phyloP scores from a whole-genome alignment of 2,888 invertebrate species.

The Eilema sororculum region DNA sequence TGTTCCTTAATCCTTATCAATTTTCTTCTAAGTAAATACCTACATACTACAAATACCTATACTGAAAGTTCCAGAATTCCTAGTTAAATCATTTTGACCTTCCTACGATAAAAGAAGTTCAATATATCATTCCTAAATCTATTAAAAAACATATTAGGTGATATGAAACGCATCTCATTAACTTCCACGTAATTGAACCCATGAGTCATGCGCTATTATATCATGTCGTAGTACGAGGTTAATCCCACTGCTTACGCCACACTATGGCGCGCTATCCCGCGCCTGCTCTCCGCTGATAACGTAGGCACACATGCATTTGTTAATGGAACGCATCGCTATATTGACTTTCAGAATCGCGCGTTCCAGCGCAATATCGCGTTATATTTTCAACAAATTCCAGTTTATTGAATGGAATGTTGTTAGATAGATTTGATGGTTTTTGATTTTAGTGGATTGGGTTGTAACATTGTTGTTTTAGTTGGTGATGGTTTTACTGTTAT shows the following conservation, averaged over 20 bases:
- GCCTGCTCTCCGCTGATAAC: constrained; percentile 51
- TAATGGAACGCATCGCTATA: constrained; percentile 52
- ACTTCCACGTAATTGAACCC: neutral
- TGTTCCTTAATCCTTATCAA: no score
- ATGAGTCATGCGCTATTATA: neutral
- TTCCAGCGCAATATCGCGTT: constrained; percentile 38
- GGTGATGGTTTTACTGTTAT: neutral
- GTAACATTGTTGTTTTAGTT: no score
- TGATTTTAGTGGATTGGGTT: neutral
- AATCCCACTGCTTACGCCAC: constrained; percentile 22
- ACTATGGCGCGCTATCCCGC: constrained; percentile 31
- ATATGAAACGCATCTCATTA: neutral
- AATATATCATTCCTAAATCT: neutral
- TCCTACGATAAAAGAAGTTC: neutral
- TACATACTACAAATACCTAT: no score
- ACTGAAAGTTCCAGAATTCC: no score
- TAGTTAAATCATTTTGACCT: neutral
- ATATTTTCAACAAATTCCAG: constrained; percentile 30
- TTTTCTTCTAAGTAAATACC: no score
- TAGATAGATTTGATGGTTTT: neutral
- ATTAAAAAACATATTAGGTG: neutral
- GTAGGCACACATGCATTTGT: constrained; percentile 52
- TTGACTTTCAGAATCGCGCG: constrained; percentile 47
- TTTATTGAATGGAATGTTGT: constrained; percentile 27
- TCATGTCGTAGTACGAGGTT: neutral